Conservation (phyloP, 2,888 invertebrate species). For the Chirona hameri region DNA sequence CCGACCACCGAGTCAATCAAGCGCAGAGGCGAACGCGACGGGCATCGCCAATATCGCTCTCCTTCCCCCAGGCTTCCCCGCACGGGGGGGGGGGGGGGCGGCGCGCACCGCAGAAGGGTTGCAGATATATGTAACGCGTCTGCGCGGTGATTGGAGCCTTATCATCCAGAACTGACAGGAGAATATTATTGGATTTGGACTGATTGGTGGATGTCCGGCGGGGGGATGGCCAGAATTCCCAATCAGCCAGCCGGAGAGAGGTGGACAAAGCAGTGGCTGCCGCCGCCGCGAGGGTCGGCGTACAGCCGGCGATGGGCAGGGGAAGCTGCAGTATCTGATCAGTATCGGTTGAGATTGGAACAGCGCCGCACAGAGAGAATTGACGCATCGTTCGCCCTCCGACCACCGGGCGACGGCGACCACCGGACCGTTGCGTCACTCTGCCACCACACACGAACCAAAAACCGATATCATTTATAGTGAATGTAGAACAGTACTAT, state of each 20-base stretch:
- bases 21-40: neutral
- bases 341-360: neutral
- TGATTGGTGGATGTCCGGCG: slow-evolving; percentile 12
- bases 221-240: neutral
- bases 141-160: slow-evolving; percentile 5
- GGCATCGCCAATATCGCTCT: neutral
- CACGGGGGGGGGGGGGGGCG: too few species aligned
- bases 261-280: neutral
- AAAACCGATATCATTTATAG: too few species aligned
- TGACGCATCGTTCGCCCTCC: too few species aligned
- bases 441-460: too few species aligned
- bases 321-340: neutral
- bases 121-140: neutral
- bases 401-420: too few species aligned
- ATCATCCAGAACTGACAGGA: slow-evolving; percentile 11
- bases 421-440: too few species aligned
- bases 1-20: neutral
- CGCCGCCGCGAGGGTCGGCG: neutral
- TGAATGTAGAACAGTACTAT: too few species aligned
- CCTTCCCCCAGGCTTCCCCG: neutral
- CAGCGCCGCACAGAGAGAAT: neutral
- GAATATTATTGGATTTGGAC: slow-evolving; percentile 27
- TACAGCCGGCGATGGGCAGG: neutral
- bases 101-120: neutral
- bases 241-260: neutral